Evolutionary conservation across 2,113 vertebrate genomes (phyloP), one percentile per base, ranked within the genome.

Genomic region (Malaclemys terrapin): DNA sequence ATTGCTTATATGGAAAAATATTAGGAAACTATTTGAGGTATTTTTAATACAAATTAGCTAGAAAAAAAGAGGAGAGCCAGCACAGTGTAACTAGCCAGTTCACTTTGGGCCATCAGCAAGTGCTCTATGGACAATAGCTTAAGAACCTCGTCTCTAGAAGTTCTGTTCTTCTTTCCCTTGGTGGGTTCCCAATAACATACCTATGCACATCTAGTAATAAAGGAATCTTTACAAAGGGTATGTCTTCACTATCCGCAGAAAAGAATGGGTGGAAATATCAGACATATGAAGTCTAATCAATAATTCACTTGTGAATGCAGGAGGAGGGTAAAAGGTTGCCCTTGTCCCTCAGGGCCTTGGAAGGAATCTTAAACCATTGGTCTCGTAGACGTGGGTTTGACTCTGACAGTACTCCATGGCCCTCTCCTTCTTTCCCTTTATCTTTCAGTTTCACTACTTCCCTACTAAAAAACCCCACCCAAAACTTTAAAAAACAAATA

Each of bases 121-220:
- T 76, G 24, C 12, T 11, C 24, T 76, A 45, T 45, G 6, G 59
- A 29, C 0, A 0, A 91, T 22, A 81, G 7, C 16, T 85, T 62
- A 14, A 25, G 75, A 83, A 20, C 42, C 7, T 69, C 65, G 8
- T 45, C 57, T 88, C 76, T 92, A 45, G 87, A 88, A 80, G 35
- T 10, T 52, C 72, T 27, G 22, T 42, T 38, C 38, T 25, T 76
- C 24, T 45, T 45, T 45, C 22, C 72, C 93, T 31, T 0, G 0
- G 8, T 19, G 4, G 42, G 5, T n/a, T 84, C 42, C 56, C 91
- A 25, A 65, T 29, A 87, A 53, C 38, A 90, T 53, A 25, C 57
- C 57, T 5, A 22, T 0, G 2, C 27, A 69, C 1, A 0, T 20
- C 24, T 45, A 75, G 80, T 17, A 24, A 65, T 42, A 38, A 69